Evolutionary conservation across 2,113 vertebrate species (phyloP).

Genomic region (Tiliqua scincoides): DNA sequence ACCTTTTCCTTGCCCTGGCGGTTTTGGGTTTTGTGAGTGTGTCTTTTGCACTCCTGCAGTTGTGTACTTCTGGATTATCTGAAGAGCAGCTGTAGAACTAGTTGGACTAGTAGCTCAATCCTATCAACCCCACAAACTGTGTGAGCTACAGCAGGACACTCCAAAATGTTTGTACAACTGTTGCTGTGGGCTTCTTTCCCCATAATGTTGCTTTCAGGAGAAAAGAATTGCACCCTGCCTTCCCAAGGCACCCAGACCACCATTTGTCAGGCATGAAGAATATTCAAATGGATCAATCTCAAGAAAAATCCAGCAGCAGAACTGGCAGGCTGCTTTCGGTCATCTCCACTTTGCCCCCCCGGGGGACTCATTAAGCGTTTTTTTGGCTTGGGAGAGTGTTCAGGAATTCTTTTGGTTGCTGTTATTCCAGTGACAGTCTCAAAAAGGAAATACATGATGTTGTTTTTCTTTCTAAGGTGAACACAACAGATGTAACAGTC

Average conservation of each 20-base stretch:
- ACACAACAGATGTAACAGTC: no score
- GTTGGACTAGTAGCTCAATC: rapidly evolving
- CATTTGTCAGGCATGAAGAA: not conserved
- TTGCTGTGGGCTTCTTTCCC: not conserved
- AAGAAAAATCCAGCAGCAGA: slow-evolving; percentile 65
- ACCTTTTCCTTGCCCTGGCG: not conserved
- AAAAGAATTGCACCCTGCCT: not conserved
- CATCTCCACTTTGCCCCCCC: slow-evolving; percentile 4
- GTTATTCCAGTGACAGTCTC: no score
- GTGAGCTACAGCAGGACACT: no score
- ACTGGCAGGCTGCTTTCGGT: slow-evolving; percentile 50
- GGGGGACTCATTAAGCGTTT: slow-evolving; percentile 38
- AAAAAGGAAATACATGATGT: no score
- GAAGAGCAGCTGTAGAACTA: not conserved
- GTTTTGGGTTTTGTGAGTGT: not conserved
- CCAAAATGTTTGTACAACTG: no score
- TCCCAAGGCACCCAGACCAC: no score
- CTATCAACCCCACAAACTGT: no score
- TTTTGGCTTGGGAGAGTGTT: slow-evolving; percentile 46
- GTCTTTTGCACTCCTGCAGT: not conserved
- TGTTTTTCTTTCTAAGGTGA: no score
- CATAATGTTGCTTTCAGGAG: slow-evolving; percentile 44
- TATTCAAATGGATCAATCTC: not conserved
- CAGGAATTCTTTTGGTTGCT: no score
- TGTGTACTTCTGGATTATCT: not conserved